Percentiles rank a stretch among this genome's conserved stretches.
These are phyloP conservation scores for Corythornis cristatus DNA, from an alignment of 2,113 vertebrate genomes.

Conservation along the genomic window DNA sequence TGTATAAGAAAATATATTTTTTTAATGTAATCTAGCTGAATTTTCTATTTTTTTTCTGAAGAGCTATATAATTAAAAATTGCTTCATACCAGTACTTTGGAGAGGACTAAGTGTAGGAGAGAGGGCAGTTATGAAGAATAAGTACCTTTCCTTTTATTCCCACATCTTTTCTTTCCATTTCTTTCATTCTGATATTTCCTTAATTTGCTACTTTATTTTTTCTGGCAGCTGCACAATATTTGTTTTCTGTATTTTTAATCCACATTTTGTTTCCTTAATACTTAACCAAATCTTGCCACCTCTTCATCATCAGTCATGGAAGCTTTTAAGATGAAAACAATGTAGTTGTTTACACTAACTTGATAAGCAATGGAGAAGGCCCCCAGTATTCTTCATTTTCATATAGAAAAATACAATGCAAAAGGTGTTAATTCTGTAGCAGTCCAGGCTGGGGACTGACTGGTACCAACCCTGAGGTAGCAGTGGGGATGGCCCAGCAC, in stretches of 20 bases:
- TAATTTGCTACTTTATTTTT: slow-evolving; percentile 42
- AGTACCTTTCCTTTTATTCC: not conserved
- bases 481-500: too few species aligned
- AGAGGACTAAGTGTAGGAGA: not conserved
- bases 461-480: too few species aligned
- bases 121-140: not conserved
- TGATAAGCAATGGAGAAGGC: not conserved
- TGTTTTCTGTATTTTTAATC: slow-evolving; percentile 8
- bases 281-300: slow-evolving; percentile 16
- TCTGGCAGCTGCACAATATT: not conserved
- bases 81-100: not conserved
- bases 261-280: slow-evolving; percentile 38
- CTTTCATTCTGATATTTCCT: slow-evolving; percentile 11
- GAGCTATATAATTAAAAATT: not conserved
- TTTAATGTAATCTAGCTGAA: not conserved
- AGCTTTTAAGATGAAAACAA: not conserved
- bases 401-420: not conserved
- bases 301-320: not conserved
- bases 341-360: not conserved
- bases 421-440: not conserved
- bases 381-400: not conserved
- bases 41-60: not conserved
- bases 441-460: not conserved
- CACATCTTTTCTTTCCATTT: not conserved
- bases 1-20: not conserved